Base-by-base conservation (phyloP, 2,113 vertebrate genomes). In the Corythornis cristatus region DNA sequence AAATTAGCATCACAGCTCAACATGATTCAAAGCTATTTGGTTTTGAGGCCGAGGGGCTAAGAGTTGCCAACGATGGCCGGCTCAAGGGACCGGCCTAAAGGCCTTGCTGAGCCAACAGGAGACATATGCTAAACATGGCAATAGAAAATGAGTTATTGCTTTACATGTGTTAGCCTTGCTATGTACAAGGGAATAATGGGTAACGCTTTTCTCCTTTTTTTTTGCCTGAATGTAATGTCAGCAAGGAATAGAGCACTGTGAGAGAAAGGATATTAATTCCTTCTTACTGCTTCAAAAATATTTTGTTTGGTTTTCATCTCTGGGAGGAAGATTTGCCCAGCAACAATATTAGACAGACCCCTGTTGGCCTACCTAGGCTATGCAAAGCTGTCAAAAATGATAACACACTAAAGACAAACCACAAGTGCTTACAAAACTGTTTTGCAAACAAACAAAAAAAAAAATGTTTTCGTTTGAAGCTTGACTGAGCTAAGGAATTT, bases 1-100 rank as follows among this genome's bases (percentile, higher is more conserved):
- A 99, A 99, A 99, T 99, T 98, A 99, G 98, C 98, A 98, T 98
- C 98, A 94, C 97, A 82, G 98, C 98, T 97, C 98, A 98, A 98
- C 97, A 96, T 98, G 98, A 99, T 98, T 99, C 98, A 99, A 98
- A 99, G 98, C 98, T 98, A 98, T 99, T 98, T 97, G 98, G 97
- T 98, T 98, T 98, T 97, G 98, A 98, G 98, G 98, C 98, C 88
- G 96, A 98, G 97, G 98, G 97, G 97, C 97, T 97, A 97, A 97
- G 97, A 98, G 98, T 97, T 98, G 97, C 95, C 98, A 98, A 92
- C 93, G 95, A 94, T 96, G 97, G 97, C 95, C 96, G 95, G 94
- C 98, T 98, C 98, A 97, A 98, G 98, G 98, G 98, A 98, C 98
- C 95, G 95, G 98, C 98, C 98, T 98, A 97, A 97, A 99, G 98